Conservation (phyloP, 2,797 vertebrate species). For the Taeniopygia guttata region DNA sequence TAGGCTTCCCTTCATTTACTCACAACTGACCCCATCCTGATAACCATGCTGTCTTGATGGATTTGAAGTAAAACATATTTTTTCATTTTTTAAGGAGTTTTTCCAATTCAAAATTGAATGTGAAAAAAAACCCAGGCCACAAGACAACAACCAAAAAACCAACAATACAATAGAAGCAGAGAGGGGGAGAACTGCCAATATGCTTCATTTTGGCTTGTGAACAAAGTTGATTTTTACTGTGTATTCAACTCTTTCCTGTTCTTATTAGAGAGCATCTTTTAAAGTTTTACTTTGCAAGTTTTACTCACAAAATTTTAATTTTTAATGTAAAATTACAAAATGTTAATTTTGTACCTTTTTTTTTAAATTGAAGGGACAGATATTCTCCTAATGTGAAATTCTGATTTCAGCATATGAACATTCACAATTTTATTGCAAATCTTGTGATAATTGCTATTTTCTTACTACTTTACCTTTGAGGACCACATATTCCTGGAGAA, state of each 20-base stretch:
- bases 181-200: neutral
- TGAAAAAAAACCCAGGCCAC: neutral
- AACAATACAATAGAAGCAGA: neutral
- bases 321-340: no score
- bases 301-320: no score
- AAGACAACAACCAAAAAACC: neutral
- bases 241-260: constrained; percentile 64
- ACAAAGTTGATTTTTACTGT: constrained; percentile 64
- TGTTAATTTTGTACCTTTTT: constrained; percentile 2
- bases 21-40: neutral
- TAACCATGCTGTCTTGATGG: neutral
- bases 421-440: neutral
- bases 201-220: constrained; percentile 57
- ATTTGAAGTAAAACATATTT: neutral
- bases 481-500: neutral
- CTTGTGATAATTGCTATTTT: neutral
- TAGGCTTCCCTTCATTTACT: neutral
- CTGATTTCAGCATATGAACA: neutral
- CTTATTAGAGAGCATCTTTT: neutral
- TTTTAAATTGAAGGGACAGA: neutral
- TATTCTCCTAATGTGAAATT: neutral
- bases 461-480: neutral
- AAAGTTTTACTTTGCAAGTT: no score
- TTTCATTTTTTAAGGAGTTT: neutral
- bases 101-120: neutral